Percentiles rank a stretch among this genome's conserved stretches.
Conservation (phyloP, 2,113 vertebrate genomes). For the zebrafish (Danio rerio) region GRCz12tu NC_133181.1:2879001-2879500, state of each 20-base stretch:
- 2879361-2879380: slow-evolving; percentile 50
- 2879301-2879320: slow-evolving; percentile 65
- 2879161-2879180: not conserved
- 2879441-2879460: slow-evolving; percentile 67
- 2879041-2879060: slow-evolving; percentile 1
- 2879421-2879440: slow-evolving; percentile 73
- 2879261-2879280: slow-evolving; percentile 69
- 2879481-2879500: slow-evolving; percentile 75
- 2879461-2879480: slow-evolving; percentile 77
- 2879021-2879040: not conserved
- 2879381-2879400: slow-evolving; percentile 63
- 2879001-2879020: not conserved
- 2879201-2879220: slow-evolving; percentile 45
- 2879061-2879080: slow-evolving; percentile 8
- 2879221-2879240: slow-evolving; percentile 37
- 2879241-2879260: slow-evolving; percentile 38
- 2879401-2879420: slow-evolving; percentile 77
- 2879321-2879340: slow-evolving; percentile 52
- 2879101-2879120: slow-evolving; percentile 28
- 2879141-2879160: not conserved
- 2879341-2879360: slow-evolving; percentile 56
- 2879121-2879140: not conserved
- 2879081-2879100: slow-evolving; percentile 31
- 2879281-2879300: slow-evolving; percentile 71
- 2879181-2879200: slow-evolving; percentile 1